phyloP scores from a whole-genome alignment of 2,888 invertebrate species.

The Lepidonotus clava region DNA sequence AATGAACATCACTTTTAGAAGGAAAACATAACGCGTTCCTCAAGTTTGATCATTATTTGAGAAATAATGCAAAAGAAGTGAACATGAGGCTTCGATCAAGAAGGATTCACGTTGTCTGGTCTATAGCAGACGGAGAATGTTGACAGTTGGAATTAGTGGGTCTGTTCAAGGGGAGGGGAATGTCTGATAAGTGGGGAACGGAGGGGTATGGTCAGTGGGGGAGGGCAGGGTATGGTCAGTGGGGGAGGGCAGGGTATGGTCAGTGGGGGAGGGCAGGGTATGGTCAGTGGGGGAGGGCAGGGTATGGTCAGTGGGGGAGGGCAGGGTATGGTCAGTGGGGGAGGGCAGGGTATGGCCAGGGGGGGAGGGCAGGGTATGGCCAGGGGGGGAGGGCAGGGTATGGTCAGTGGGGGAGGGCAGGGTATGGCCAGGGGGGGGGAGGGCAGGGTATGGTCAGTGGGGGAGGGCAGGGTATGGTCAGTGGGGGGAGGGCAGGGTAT shows the following conservation, averaged over 20 bases:
- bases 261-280: neutral
- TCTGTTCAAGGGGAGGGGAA: too few species aligned
- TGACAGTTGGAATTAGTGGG: too few species aligned
- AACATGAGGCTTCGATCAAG: too few species aligned
- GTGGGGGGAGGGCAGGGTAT: neutral
- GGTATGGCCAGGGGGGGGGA: neutral
- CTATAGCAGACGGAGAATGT: too few species aligned
- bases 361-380: neutral
- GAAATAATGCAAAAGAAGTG: too few species aligned
- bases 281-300: neutral
- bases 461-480: neutral
- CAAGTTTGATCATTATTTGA: too few species aligned
- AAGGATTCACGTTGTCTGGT: too few species aligned
- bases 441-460: neutral
- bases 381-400: neutral
- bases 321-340: neutral
- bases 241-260: neutral
- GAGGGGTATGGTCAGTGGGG: too few species aligned
- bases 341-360: neutral
- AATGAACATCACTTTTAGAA: too few species aligned
- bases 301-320: neutral
- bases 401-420: neutral
- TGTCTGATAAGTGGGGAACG: too few species aligned
- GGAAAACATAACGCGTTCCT: too few species aligned
- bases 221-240: neutral